Percentiles rank a stretch among this genome's conserved stretches.
Evolutionary conservation across 2,113 vertebrate species (phyloP).

Genomic region (Gobio gobio): DNA sequence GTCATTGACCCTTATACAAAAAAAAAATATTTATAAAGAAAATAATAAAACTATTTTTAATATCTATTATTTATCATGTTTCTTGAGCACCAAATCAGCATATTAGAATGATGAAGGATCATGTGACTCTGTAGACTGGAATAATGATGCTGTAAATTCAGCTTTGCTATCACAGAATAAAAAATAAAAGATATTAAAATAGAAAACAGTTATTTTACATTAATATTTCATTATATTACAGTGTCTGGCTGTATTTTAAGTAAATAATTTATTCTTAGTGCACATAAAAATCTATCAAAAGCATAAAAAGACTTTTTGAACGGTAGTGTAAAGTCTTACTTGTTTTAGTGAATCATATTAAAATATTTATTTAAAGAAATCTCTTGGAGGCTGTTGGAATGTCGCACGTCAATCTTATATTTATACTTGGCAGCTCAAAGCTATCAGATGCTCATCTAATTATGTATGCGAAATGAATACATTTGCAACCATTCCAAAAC

Average conservation of each 20-base stretch:
- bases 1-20: neutral
- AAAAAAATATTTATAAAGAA: no score
- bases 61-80: neutral
- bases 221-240: neutral
- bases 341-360: neutral
- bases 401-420: neutral
- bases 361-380: slow-evolving; percentile 1
- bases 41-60: neutral
- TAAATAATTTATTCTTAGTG: neutral
- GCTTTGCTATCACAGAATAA: neutral
- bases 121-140: neutral
- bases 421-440: slow-evolving; percentile 6
- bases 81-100: neutral
- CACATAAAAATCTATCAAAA: neutral
- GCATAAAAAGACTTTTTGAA: neutral
- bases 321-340: neutral
- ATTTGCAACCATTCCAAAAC: neutral
- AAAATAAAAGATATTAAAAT: neutral
- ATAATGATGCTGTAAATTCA: neutral
- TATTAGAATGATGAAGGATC: neutral
- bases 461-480: neutral
- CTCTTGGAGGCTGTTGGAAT: slow-evolving; percentile 3
- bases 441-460: slow-evolving; percentile 22
- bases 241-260: neutral
- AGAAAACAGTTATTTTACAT: neutral